Evolutionary conservation across 2,888 invertebrate species (phyloP), one percentile per base, ranked within the genome.

Genomic region (Ornithoptera priamus): DNA sequence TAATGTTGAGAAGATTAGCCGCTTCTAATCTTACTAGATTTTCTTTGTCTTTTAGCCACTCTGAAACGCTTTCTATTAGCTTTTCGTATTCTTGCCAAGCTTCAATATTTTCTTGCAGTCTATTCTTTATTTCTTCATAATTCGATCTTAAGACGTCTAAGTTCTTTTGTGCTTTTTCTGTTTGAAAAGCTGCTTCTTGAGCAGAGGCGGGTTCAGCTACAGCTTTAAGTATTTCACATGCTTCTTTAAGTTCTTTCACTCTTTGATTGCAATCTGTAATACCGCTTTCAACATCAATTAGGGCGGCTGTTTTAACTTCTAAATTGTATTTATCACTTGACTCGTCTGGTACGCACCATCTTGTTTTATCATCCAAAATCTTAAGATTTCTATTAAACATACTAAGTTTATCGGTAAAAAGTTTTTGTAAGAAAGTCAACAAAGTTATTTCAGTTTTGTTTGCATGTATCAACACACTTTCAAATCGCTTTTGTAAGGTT

Each of bases 311-410:
- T 88, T 99, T 99, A 0, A 98, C 97, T 92, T 98, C 97, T 42
- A 98, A 93, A 82, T 97, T 98, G 83, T 98, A 98, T 83, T 96
- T 96, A 81, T 99, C 98, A 80, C 97, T 97, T 50, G 96, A 95
- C 1, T 96, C 94, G 81, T 98, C 98, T 0, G 97, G 97, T 79
- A 96, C 94, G 84, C 98, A 99, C 98, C 98, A 98, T 18, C 95
- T 93, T 1, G 97, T 95, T 86, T 98, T 98, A 81, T 99, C 98
- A 73, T 96, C 96, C 74, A 97, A 95, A 1, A 96, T 95, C 65
- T 94, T 93, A 15, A 98, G 94, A 81, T 97, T 95, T 76, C 97
- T 94, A 78, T 97, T 96, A 56, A 98, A 93, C 81, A 96, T 96
- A 62, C 95, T 95, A 69, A 97, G 94, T 80, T 97, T 97, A 75